A percentile compares a stretch with the other conserved stretches of the same genome.
phyloP scores from a whole-genome alignment of 2,797 vertebrate species.

The Holocentrus rufus region DNA sequence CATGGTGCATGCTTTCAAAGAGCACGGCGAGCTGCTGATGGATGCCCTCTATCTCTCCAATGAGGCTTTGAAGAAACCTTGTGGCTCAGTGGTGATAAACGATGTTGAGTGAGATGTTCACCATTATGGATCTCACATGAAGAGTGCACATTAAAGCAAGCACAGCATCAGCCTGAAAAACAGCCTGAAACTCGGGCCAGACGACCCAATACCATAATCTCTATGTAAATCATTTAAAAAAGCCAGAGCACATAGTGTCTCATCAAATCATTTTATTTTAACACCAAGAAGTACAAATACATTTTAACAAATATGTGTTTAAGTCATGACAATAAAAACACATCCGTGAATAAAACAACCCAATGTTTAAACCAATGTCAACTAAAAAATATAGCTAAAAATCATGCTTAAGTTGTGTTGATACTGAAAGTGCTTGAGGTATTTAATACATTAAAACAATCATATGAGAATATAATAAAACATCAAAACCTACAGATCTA shows the following conservation, averaged over 20 bases:
- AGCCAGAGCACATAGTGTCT: not conserved
- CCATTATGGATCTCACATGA: not conserved
- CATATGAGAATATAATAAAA: slow-evolving; percentile 3
- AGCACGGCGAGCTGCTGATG: slow-evolving; percentile 62
- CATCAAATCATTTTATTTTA: slow-evolving; percentile 69
- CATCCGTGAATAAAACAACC: slow-evolving; percentile 45
- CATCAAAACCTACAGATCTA: not conserved
- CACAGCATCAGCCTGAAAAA: not conserved
- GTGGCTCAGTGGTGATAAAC: slow-evolving; percentile 49
- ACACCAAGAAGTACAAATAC: slow-evolving; percentile 59
- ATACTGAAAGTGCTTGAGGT: slow-evolving; percentile 55
- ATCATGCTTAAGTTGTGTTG: slow-evolving; percentile 31
- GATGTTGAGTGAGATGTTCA: slow-evolving; percentile 15
- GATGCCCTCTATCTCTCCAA: slow-evolving; percentile 59
- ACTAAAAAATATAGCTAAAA: slow-evolving; percentile 27
- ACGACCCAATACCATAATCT: not conserved
- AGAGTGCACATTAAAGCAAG: not conserved
- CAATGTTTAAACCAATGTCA: slow-evolving; percentile 34
- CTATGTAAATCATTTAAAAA: slow-evolving; percentile 3
- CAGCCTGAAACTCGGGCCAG: too few relatives aligned
- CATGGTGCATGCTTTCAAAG: slow-evolving; percentile 69
- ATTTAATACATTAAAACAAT: slow-evolving; percentile 5
- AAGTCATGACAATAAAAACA: slow-evolving; percentile 39
- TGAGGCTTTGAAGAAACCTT: slow-evolving; percentile 52
- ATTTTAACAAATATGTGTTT: slow-evolving; percentile 42